phyloP scores from a whole-genome alignment of 2,797 vertebrate genomes.

The Chaunax sp. region DNA sequence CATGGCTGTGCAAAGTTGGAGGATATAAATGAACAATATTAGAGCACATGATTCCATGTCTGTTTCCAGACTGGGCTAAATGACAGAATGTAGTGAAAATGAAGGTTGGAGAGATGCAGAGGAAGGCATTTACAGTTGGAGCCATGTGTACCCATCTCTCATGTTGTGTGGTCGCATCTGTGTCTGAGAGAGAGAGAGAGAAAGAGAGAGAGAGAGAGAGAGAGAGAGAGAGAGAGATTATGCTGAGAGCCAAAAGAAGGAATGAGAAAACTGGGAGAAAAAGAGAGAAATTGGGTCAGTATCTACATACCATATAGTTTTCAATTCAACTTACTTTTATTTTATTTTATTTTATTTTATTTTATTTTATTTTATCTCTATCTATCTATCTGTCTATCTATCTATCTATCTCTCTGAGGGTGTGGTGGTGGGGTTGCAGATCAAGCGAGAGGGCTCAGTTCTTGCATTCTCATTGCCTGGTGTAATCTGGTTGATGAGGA shows the following conservation, averaged over 20 bases:
- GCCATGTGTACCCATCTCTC: slow-evolving; percentile 49
- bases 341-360: slow-evolving; percentile 72
- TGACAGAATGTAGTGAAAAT: slow-evolving; percentile 4
- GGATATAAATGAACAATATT: slow-evolving; percentile 12
- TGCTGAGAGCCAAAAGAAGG: slow-evolving; percentile 78
- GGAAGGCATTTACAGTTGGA: slow-evolving; percentile 42
- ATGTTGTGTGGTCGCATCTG: slow-evolving; percentile 62
- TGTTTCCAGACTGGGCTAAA: slow-evolving; percentile 19
- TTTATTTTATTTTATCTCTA: slow-evolving; percentile 5
- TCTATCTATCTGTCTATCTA: not conserved
- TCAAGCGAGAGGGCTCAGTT: slow-evolving; percentile 55
- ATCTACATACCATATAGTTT: slow-evolving; percentile 82
- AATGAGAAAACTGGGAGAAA: slow-evolving; percentile 72
- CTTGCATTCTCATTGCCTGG: slow-evolving; percentile 62
- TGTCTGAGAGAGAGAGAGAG: slow-evolving; percentile 28
- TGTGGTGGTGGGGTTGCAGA: slow-evolving; percentile 27
- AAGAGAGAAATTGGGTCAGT: slow-evolving; percentile 84
- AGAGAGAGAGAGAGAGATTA: slow-evolving; percentile 60
- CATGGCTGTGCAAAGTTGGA: slow-evolving; percentile 13
- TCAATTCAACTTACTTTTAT: no score
- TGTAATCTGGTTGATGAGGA: slow-evolving; percentile 39
- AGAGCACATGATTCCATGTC: slow-evolving; percentile 10
- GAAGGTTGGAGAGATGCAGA: slow-evolving; percentile 17
- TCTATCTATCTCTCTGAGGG: not conserved
- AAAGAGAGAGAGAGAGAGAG: slow-evolving; percentile 3